These are phyloP conservation scores for Streptopelia turtur DNA, from an alignment of 2,797 vertebrate species.

Conservation along the genomic window DNA sequence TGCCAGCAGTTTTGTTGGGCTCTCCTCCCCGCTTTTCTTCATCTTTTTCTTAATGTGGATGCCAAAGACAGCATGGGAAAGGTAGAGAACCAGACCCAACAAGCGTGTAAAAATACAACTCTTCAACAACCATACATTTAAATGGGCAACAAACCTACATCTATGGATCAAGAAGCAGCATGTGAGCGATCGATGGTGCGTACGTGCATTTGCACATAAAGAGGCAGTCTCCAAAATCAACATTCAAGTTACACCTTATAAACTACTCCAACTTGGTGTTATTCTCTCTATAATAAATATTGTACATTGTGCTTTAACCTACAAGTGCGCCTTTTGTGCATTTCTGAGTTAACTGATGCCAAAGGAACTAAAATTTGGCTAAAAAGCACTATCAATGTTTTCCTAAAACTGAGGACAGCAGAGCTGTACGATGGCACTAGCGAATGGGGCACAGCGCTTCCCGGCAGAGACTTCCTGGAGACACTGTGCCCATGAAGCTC, in stretches of 20 bases:
- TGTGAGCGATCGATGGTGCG: not conserved
- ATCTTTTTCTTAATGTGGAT: constrained; percentile 30
- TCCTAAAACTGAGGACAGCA: not conserved
- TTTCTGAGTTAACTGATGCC: constrained; percentile 22
- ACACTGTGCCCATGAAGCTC: not conserved
- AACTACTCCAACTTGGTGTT: not conserved
- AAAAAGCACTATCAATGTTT: not conserved
- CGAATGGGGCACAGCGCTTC: not conserved
- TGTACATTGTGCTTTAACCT: not conserved
- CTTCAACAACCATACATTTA: not conserved
- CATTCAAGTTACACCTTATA: constrained; percentile 21
- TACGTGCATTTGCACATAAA: not conserved
- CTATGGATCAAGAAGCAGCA: not conserved
- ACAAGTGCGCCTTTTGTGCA: not conserved
- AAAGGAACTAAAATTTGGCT: not conserved
- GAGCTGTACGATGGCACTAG: not conserved
- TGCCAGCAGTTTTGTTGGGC: not conserved
- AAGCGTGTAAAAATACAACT: constrained; percentile 40
- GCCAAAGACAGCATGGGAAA: constrained; percentile 61
- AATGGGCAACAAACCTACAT: not conserved
- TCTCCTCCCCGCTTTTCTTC: not conserved
- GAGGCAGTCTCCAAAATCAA: constrained; percentile 43
- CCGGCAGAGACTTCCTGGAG: not conserved
- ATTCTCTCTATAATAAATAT: not conserved
- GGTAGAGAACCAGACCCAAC: constrained; percentile 32